A percentile compares a stretch with the other conserved stretches of the same genome.
These are phyloP conservation scores for Trissoscelio sp. DNA, from an alignment of 2,888 invertebrate species.

Conservation along the genomic window DNA sequence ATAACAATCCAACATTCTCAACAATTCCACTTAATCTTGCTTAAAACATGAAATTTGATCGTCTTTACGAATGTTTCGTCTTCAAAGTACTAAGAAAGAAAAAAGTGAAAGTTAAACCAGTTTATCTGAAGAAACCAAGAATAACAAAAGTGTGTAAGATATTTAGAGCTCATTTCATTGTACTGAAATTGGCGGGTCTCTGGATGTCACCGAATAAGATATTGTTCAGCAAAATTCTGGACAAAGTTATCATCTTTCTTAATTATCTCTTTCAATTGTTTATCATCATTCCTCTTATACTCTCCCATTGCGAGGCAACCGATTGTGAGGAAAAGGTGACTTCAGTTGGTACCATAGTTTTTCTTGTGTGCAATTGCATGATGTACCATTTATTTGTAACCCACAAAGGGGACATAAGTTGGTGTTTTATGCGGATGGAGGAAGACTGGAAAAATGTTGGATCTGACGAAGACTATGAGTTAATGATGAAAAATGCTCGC, in stretches of 20 bases:
- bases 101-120: neutral
- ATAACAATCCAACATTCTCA: neutral
- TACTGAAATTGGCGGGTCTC: neutral
- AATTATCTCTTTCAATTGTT: slow-evolving; percentile 6
- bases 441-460: neutral
- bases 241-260: neutral
- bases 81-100: neutral
- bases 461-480: neutral
- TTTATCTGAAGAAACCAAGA: neutral
- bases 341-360: neutral
- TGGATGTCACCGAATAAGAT: neutral
- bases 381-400: neutral
- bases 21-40: neutral
- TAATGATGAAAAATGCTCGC: neutral
- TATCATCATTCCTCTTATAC: neutral
- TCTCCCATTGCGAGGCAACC: too few relatives aligned
- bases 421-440: slow-evolving; percentile 1
- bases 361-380: neutral
- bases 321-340: neutral
- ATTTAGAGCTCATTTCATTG: neutral
- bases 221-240: neutral
- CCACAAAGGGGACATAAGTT: neutral
- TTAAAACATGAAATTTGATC: neutral
- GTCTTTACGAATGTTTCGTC: neutral
- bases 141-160: neutral